Evolutionary conservation across 2,797 vertebrate species (phyloP).

Genomic region (Anas flavirostris): DNA sequence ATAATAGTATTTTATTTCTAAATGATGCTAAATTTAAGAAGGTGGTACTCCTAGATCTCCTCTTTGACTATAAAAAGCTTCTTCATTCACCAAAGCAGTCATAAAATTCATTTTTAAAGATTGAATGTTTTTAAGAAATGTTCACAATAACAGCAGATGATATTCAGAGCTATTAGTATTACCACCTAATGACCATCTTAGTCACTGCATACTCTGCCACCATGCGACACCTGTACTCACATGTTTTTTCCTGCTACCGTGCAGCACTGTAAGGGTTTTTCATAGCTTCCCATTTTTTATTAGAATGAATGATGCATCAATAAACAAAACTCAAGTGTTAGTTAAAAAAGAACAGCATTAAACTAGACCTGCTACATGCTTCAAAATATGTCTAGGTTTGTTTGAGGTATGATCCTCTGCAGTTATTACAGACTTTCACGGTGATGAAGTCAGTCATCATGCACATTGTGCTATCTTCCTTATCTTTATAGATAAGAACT

Average conservation of each 20-base stretch:
- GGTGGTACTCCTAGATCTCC: not conserved
- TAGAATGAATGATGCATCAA: not conserved
- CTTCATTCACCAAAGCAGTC: not conserved
- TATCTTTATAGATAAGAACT: not conserved
- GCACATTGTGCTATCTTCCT: not conserved
- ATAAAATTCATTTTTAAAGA: not conserved
- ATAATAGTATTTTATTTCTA: not conserved
- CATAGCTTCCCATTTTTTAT: not conserved
- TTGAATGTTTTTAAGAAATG: not conserved
- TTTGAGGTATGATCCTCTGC: not conserved
- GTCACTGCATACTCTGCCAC: not conserved
- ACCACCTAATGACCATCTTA: not conserved
- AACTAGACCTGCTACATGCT: not conserved
- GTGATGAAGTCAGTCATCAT: not conserved
- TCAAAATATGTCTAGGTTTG: not conserved
- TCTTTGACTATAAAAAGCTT: not conserved
- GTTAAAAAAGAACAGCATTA: not conserved
- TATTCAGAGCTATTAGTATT: not conserved
- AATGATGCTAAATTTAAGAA: not conserved
- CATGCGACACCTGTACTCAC: not conserved
- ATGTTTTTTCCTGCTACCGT: not conserved
- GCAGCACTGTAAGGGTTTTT: not conserved
- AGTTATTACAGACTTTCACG: not conserved
- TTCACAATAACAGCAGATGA: not conserved
- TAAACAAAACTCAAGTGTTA: not conserved